Base-by-base conservation (phyloP, 2,888 invertebrate genomes). In the Incurvaria masculella region DNA sequence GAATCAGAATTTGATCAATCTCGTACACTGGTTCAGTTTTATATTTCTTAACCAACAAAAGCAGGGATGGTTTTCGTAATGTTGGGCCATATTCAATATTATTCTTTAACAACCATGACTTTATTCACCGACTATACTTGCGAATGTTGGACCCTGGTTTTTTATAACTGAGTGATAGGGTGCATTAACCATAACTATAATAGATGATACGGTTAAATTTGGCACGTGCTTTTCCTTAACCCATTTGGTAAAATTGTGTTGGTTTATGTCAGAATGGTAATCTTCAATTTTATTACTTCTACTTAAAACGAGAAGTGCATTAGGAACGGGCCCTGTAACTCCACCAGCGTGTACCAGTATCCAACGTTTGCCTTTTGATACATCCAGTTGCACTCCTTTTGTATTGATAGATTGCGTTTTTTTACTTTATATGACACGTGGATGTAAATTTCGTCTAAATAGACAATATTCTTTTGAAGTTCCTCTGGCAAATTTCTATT, bases 211-310 rank as follows among this genome's bases (percentile, higher is more conserved):
- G 19, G 4, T n/a, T 41, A 46, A 23, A 18, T 46, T 46, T n/a
- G 38, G 41, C 14, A 44, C 42, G 2, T 44, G 40, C 16, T 48
- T 48, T 41, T 48, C 47, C 6, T 11, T 47, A 14, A 43, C 43
- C 39, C 47, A 43, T 47, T 47, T 47, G 6, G 2, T 10, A 48
- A n/a, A n/a, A n/a, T n/a, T n/a, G n/a, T n/a, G n/a, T n/a, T n/a
- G n/a, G n/a, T n/a, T n/a, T n/a, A n/a, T 41, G 8, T 44, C 44
- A 2, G 44, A 44, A 44, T 48, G 48, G 10, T 46, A 41, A 21
- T 39, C 43, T 20, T 33, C 39, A 16, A 19, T n/a, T 45, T 48
- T 39, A 21, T 44, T 40, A 2, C 14, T 26, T 6, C 40, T 26
- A 18, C 41, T 45, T 26, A 44, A 44, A 16, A 44, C 20, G 11